These are phyloP conservation scores for Myiozetetes cayanensis DNA, from an alignment of 2,113 vertebrate species.

Conservation along the genomic window DNA sequence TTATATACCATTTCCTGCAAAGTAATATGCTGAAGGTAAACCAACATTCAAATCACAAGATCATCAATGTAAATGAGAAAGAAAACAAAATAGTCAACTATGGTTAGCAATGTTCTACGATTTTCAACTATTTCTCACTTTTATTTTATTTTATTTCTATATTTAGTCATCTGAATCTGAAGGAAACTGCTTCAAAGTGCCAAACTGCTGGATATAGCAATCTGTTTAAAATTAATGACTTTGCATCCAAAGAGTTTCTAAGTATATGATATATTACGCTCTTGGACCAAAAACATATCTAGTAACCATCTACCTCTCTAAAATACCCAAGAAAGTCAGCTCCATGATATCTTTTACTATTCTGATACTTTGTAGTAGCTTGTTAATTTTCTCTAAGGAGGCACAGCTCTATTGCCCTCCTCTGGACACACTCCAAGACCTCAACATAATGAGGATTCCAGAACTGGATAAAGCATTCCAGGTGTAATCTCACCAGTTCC, in stretches of 20 bases:
- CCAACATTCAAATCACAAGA: neutral
- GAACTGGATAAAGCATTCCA: neutral
- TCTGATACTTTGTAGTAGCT: neutral
- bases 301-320: neutral
- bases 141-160: neutral
- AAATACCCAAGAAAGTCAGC: neutral
- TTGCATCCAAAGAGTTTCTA: neutral
- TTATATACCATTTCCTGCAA: neutral
- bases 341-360: neutral
- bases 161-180: neutral
- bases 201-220: neutral
- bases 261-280: neutral
- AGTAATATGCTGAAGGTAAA: neutral
- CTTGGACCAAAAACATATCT: neutral
- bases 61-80: neutral
- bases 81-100: neutral
- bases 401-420: neutral
- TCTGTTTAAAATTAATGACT: neutral
- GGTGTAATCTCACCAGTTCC: neutral
- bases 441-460: neutral
- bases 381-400: neutral
- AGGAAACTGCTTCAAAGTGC: neutral
- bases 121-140: neutral
- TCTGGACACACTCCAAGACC: neutral
- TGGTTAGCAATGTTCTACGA: neutral